Evolutionary conservation across 2,888 invertebrate species (phyloP).

Genomic region (Neoaliturus tenellus): DNA sequence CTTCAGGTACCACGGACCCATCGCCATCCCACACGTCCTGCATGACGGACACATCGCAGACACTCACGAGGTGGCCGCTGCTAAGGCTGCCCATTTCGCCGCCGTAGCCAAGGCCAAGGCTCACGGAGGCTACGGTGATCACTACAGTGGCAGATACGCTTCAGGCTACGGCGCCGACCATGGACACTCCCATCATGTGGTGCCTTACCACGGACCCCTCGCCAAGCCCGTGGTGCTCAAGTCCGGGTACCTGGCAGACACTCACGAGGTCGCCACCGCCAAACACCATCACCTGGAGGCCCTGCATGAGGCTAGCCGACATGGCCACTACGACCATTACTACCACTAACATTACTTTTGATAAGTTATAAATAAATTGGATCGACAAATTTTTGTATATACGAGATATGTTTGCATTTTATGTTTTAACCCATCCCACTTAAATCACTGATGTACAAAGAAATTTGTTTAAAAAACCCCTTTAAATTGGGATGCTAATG

Average conservation of each 20-base stretch:
- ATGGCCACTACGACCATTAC: neutral
- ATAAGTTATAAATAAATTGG: no score
- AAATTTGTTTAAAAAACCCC: no score
- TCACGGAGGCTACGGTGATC: constrained; percentile 20
- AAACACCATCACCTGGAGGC: constrained; percentile 28
- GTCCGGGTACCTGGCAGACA: constrained; percentile 43
- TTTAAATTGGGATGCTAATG: no score
- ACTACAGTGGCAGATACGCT: constrained; percentile 40
- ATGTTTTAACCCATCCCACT: no score
- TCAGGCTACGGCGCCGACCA: constrained; percentile 20
- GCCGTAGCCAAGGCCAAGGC: constrained; percentile 42
- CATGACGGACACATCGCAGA: constrained; percentile 49
- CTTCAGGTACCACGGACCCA: constrained; percentile 29
- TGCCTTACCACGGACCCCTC: constrained; percentile 38
- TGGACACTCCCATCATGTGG: constrained; percentile 36
- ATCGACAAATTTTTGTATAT: no score
- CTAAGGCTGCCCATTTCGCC: constrained; percentile 37
- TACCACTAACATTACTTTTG: neutral
- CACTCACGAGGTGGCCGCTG: constrained; percentile 42
- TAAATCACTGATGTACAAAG: no score
- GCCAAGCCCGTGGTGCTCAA: constrained; percentile 44
- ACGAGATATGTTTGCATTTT: no score
- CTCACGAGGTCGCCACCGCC: constrained; percentile 35
- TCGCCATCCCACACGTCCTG: constrained; percentile 31
- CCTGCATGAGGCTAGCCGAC: neutral